Evolutionary conservation across 2,797 vertebrate genomes (phyloP).

Genomic region (Apodemus agrarius): DNA sequence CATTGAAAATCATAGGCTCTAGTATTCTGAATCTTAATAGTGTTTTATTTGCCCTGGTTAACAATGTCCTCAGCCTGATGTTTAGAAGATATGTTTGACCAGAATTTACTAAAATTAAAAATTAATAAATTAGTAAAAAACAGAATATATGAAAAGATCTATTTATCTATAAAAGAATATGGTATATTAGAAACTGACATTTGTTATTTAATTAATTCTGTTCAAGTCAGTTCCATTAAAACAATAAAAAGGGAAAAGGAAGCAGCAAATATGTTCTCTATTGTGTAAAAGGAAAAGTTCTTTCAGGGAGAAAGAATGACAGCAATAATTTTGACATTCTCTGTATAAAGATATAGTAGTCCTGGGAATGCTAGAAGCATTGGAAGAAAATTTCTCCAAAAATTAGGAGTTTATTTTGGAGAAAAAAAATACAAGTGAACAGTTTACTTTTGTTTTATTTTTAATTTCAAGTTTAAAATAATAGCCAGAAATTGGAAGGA

Average conservation of each 20-base stretch:
- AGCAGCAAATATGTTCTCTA: not conserved
- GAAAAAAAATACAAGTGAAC: not conserved
- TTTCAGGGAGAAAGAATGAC: not conserved
- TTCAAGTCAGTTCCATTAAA: not conserved
- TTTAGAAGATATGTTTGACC: not conserved
- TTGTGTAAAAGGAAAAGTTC: not conserved
- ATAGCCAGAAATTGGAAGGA: too few relatives aligned
- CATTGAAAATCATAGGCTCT: not conserved
- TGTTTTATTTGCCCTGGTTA: not conserved
- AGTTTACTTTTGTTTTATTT: not conserved
- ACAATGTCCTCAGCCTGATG: not conserved
- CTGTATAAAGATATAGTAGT: not conserved
- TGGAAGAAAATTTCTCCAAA: not conserved
- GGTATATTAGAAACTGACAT: not conserved
- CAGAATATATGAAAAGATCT: not conserved
- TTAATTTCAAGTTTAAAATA: not conserved
- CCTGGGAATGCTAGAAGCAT: not conserved
- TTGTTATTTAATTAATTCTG: not conserved
- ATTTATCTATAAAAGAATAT: not conserved
- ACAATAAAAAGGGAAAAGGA: not conserved
- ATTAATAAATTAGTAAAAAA: not conserved
- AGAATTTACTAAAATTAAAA: not conserved
- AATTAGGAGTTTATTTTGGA: not conserved
- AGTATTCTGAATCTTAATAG: not conserved
- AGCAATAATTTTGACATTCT: constrained; percentile 5